Percentiles rank a stretch among this genome's conserved stretches.
Evolutionary conservation across 2,888 invertebrate species (phyloP).

Genomic region (Nebria salina): DNA sequence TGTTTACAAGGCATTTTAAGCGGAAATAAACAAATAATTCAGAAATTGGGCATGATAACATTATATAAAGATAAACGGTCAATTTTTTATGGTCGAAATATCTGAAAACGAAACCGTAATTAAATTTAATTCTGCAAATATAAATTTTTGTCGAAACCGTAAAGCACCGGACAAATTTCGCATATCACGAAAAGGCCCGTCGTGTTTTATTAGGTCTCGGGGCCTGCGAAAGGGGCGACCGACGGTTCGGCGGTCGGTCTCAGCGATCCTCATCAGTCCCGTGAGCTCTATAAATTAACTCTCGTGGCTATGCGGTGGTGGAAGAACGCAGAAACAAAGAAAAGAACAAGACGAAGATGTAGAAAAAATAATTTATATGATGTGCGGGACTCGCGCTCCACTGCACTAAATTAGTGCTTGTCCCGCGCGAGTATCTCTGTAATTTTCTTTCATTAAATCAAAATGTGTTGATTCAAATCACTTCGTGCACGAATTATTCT

Average conservation of each 20-base stretch:
- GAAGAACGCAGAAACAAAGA: slow-evolving; percentile 10
- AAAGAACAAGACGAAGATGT: slow-evolving; percentile 4
- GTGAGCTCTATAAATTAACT: slow-evolving; percentile 45
- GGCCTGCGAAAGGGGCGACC: neutral
- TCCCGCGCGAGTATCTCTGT: slow-evolving; percentile 34
- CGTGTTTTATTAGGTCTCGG: neutral
- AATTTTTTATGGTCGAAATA: too few relatives aligned
- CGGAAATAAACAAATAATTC: too few relatives aligned
- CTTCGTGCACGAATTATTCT: slow-evolving; percentile 36
- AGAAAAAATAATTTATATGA: slow-evolving; percentile 44
- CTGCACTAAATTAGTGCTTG: slow-evolving; percentile 41
- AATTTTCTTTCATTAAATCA: slow-evolving; percentile 47
- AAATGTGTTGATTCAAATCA: slow-evolving; percentile 47
- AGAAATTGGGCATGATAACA: too few relatives aligned
- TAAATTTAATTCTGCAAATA: too few relatives aligned
- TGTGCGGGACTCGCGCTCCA: slow-evolving; percentile 30
- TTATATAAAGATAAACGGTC: too few relatives aligned
- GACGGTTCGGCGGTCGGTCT: slow-evolving; percentile 5
- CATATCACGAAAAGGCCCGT: neutral
- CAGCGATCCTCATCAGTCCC: slow-evolving; percentile 46
- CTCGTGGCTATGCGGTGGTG: slow-evolving; percentile 16
- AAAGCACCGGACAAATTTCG: neutral
- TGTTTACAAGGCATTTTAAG: too few relatives aligned
- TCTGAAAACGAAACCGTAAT: neutral
- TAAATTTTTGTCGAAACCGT: neutral